phyloP scores from a whole-genome alignment of 2,888 invertebrate genomes.

The Steromphala cineraria region DNA sequence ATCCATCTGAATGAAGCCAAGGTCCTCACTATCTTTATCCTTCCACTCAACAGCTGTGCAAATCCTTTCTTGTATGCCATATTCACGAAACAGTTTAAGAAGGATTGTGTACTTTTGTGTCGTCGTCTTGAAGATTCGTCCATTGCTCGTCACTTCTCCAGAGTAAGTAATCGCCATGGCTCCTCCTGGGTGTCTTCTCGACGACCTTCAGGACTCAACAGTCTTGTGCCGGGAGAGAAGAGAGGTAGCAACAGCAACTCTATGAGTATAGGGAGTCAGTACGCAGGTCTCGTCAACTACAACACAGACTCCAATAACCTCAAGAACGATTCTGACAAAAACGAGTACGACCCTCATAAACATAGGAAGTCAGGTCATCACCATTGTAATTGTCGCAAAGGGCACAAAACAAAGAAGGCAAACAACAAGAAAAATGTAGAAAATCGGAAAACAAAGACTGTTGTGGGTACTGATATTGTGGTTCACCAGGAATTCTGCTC shows the following conservation, averaged over 20 bases:
- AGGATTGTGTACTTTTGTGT: constrained; percentile 96
- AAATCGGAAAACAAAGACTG: neutral
- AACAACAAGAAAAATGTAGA: constrained; percentile 3
- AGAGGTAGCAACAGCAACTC: constrained; percentile 51
- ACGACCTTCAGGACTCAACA: constrained; percentile 52
- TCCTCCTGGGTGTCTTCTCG: constrained; percentile 49
- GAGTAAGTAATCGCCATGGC: constrained; percentile 54
- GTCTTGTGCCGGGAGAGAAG: constrained; percentile 50
- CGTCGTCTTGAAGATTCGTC: constrained; percentile 89
- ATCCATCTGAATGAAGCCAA: constrained; percentile 96
- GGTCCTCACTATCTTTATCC: constrained; percentile 94
- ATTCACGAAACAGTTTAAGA: constrained; percentile 97
- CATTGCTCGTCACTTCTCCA: constrained; percentile 64
- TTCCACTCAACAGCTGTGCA: constrained; percentile 97
- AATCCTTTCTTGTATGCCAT: constrained; percentile 99
- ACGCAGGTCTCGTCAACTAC: constrained; percentile 48
- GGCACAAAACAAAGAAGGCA: neutral
- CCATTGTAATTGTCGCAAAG: neutral
- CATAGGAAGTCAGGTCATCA: neutral
- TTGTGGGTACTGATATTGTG: constrained; percentile 11
- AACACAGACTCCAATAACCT: constrained; percentile 27
- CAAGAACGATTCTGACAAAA: neutral
- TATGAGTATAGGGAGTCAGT: constrained; percentile 46
- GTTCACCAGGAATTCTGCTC: constrained; percentile 22
- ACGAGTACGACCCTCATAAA: neutral